phyloP scores from a whole-genome alignment of 2,797 vertebrate species.

The Pseudopleuronectes americanus region DNA sequence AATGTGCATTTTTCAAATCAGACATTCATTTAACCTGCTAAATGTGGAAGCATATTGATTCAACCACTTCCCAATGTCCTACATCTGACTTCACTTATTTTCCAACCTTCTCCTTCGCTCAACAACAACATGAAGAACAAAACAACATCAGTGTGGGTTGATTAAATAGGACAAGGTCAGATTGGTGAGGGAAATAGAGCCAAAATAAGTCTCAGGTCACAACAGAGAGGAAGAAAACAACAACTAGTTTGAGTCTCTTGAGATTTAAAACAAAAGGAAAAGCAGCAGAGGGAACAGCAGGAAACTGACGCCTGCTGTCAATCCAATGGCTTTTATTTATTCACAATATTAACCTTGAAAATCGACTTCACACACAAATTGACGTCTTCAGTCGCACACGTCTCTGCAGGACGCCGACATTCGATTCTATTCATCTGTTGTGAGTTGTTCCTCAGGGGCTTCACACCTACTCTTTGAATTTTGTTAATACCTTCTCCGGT shows the following conservation, averaged over 20 bases:
- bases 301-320: conserved; percentile 9
- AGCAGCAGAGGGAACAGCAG: conserved; percentile 10
- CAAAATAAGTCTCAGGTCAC: not conserved
- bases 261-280: conserved; percentile 5
- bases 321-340: conserved; percentile 29
- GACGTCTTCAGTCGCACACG: conserved; percentile 3
- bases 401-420: conserved; percentile 30
- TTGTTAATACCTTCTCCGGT: conserved; percentile 2
- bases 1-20: not conserved
- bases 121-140: not conserved
- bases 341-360: conserved; percentile 23
- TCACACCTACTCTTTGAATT: conserved; percentile 13
- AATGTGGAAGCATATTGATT: not conserved
- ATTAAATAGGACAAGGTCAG: conserved; percentile 4
- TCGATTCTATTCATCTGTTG: conserved; percentile 16
- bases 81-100: not conserved
- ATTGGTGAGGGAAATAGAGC: not conserved
- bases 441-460: not conserved
- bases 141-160: not conserved
- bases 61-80: not conserved
- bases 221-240: not conserved
- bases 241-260: conserved; percentile 5
- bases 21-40: not conserved
- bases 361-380: conserved; percentile 16
- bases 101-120: not conserved